These are phyloP conservation scores for Cremastinae sp. DNA, from an alignment of 2,888 invertebrate genomes.

Conservation along the genomic window DNA sequence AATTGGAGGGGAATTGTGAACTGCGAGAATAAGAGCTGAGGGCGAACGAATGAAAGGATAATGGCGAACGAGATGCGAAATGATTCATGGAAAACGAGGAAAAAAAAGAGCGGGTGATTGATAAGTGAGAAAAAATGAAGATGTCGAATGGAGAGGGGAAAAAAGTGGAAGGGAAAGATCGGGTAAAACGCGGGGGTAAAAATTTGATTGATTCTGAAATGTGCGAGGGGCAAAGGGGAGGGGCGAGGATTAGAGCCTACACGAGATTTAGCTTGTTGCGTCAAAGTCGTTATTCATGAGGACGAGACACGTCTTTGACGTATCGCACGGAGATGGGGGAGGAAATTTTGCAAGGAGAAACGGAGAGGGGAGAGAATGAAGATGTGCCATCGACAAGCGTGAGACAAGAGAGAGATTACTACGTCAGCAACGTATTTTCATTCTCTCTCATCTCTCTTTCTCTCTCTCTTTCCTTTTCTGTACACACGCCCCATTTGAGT, in stretches of 20 bases:
- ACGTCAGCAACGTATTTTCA: conserved; percentile 48
- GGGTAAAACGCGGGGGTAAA: not conserved
- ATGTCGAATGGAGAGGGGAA: too few species aligned
- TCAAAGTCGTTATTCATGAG: conserved; percentile 58
- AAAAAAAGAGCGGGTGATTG: too few species aligned
- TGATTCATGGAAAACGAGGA: too few species aligned
- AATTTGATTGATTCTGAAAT: too few species aligned
- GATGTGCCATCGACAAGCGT: conserved; percentile 62
- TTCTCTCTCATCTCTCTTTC: too few species aligned
- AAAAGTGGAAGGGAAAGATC: not conserved
- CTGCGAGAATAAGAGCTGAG: too few species aligned
- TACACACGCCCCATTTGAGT: conserved; percentile 47
- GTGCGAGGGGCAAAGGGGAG: too few species aligned
- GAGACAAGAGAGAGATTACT: conserved; percentile 43
- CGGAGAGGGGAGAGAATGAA: conserved; percentile 25
- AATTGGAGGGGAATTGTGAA: too few species aligned
- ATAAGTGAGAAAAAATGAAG: too few species aligned
- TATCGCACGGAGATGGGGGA: conserved; percentile 20
- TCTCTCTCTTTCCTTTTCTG: not conserved
- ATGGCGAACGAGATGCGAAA: too few species aligned
- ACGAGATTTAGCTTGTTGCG: conserved; percentile 33
- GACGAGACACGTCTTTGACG: conserved; percentile 33
- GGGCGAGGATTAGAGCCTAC: conserved; percentile 23
- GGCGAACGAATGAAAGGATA: not conserved
- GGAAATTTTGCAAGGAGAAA: not conserved